Conservation (phyloP, 2,888 invertebrate genomes). For the Panorpa germanica region DNA sequence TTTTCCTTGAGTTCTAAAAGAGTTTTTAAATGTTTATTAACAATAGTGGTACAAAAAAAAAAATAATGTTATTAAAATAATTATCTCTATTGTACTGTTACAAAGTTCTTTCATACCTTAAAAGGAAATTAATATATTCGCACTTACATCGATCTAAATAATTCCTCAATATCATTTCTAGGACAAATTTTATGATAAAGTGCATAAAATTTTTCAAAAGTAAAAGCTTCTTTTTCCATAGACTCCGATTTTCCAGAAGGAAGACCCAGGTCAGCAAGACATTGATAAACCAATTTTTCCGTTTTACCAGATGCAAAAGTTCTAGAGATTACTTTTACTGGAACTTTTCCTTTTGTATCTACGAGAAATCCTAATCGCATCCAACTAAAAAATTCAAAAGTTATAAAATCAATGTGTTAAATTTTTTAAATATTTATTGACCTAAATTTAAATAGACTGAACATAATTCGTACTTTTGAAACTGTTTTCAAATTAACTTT, state of each 20-base stretch:
- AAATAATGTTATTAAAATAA: slow-evolving; percentile 1
- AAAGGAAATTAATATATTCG: not conserved
- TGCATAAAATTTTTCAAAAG: slow-evolving; percentile 96
- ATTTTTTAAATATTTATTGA: too few species aligned
- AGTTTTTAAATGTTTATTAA: slow-evolving; percentile 2
- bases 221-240: slow-evolving; percentile 86
- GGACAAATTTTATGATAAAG: slow-evolving; percentile 98
- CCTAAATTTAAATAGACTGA: too few species aligned
- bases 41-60: slow-evolving; percentile 2
- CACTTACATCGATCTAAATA: slow-evolving; percentile 89
- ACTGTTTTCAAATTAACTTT: too few species aligned
- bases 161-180: slow-evolving; percentile 93
- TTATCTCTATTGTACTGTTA: too few species aligned
- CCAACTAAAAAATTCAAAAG: slow-evolving; percentile 96
- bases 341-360: slow-evolving; percentile 88
- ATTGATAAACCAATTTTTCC: slow-evolving; percentile 94
- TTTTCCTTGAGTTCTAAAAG: slow-evolving; percentile 70
- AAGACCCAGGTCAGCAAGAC: slow-evolving; percentile 79
- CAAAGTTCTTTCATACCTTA: too few species aligned
- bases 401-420: too few species aligned
- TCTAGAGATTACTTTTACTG: slow-evolving; percentile 87
- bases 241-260: slow-evolving; percentile 92
- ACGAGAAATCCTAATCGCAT: slow-evolving; percentile 90
- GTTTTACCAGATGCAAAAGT: slow-evolving; percentile 99
- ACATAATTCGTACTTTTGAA: too few species aligned